phyloP scores from a whole-genome alignment of 2,888 invertebrate species.

The Brenthis hecate region DNA sequence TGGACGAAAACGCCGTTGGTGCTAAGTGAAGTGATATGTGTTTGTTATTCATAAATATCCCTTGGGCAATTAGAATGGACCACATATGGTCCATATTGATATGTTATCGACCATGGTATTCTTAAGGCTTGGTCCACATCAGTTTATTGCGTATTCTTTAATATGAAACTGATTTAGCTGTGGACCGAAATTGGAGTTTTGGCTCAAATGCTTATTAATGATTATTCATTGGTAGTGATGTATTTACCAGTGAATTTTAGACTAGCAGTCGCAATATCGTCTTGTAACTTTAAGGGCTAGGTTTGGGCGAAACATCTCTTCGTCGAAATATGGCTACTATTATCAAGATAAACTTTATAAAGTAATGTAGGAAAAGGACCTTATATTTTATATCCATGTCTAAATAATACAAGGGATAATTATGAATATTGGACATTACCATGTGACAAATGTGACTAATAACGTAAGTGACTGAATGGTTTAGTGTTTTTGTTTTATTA shows the following conservation, averaged over 20 bases:
- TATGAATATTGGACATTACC: slow-evolving; percentile 16
- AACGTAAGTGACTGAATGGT: not conserved
- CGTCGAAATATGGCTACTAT: not conserved
- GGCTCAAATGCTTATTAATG: too few relatives aligned
- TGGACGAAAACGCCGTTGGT: slow-evolving; percentile 49
- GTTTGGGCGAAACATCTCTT: slow-evolving; percentile 9
- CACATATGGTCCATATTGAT: not conserved
- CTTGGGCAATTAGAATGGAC: slow-evolving; percentile 1
- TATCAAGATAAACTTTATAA: not conserved
- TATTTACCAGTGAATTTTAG: too few relatives aligned
- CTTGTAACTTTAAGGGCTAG: not conserved
- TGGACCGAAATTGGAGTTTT: too few relatives aligned
- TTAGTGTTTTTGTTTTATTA: slow-evolving; percentile 6
- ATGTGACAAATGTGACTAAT: slow-evolving; percentile 8
- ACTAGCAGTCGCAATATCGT: too few relatives aligned
- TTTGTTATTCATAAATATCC: slow-evolving; percentile 12
- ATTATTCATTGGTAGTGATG: too few relatives aligned
- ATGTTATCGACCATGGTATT: not conserved
- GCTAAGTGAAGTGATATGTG: slow-evolving; percentile 43
- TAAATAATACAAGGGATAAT: slow-evolving; percentile 5
- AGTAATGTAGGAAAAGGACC: not conserved
- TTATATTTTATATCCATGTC: not conserved
- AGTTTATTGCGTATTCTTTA: not conserved
- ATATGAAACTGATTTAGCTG: too few relatives aligned
- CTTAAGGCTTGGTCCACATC: not conserved